Conservation (phyloP, 2,113 vertebrate species). For the Vicugna pacos region DNA sequence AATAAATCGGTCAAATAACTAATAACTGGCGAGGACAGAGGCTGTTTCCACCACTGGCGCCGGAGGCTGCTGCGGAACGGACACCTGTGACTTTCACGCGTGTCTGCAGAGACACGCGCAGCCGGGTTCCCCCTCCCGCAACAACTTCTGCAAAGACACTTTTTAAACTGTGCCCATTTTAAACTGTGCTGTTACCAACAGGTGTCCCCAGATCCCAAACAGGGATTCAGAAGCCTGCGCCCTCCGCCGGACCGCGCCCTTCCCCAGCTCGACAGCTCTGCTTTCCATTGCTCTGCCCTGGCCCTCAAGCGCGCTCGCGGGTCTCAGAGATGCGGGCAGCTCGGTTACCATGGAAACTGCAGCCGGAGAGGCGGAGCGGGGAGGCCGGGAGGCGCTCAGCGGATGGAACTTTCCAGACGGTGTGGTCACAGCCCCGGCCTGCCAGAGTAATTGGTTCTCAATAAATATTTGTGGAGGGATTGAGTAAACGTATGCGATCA, state of each 20-base stretch:
- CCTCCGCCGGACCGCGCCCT: not conserved
- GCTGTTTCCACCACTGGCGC: not conserved
- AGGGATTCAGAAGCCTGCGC: not conserved
- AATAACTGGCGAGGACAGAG: not conserved
- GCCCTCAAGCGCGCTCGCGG: not conserved
- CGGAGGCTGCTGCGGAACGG: accelerated
- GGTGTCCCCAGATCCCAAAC: not conserved
- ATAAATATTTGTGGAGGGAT: not conserved
- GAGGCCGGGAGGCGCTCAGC: not conserved
- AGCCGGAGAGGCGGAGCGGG: accelerated
- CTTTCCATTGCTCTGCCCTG: not conserved
- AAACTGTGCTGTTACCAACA: not conserved
- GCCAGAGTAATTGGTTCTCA: not conserved
- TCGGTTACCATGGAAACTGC: constrained; percentile 48
- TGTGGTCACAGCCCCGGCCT: not conserved
- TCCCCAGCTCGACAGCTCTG: not conserved
- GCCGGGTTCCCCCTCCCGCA: not conserved
- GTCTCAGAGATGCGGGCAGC: not conserved
- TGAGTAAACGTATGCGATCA: not conserved
- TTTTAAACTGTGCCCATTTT: not conserved
- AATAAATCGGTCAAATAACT: not conserved
- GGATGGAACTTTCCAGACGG: constrained; percentile 16
- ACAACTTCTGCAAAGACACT: not conserved
- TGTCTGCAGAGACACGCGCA: not conserved
- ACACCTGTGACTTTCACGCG: not conserved